Evolutionary conservation across 2,888 invertebrate genomes (phyloP).

Genomic region (Parnassius smintheus): DNA sequence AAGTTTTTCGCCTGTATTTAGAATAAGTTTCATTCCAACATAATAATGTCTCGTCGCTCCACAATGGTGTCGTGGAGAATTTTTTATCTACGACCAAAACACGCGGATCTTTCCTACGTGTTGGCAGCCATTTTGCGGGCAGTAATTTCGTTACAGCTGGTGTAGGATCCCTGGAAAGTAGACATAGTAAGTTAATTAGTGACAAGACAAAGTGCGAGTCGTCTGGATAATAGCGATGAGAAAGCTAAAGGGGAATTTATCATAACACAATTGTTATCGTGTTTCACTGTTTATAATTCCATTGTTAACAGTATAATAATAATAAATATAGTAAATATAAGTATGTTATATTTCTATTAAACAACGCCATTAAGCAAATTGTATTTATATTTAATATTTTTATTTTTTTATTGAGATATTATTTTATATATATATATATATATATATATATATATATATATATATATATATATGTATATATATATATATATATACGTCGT

Average conservation of each 20-base stretch:
- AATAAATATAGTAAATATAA: too few relatives aligned
- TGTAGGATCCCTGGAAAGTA: constrained; percentile 56
- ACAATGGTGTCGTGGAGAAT: constrained; percentile 48
- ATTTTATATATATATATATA: too few relatives aligned
- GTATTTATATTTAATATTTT: too few relatives aligned
- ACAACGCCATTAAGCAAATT: too few relatives aligned
- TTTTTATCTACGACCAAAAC: constrained; percentile 50
- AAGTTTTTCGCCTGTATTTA: constrained; percentile 57
- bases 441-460: too few relatives aligned
- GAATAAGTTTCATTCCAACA: constrained; percentile 64
- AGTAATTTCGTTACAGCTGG: constrained; percentile 38
- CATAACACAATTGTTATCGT: too few relatives aligned
- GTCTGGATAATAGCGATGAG: constrained; percentile 16
- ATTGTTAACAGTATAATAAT: too few relatives aligned
- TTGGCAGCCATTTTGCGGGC: constrained; percentile 51
- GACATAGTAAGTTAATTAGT: constrained; percentile 15
- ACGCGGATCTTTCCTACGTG: constrained; percentile 40
- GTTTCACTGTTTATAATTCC: too few relatives aligned
- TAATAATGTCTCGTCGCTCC: constrained; percentile 48
- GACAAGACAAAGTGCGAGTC: constrained; percentile 7
- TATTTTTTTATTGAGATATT: too few relatives aligned
- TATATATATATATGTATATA: too few relatives aligned
- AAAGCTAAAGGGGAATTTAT: background rate
- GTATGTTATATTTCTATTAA: too few relatives aligned
- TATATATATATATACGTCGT: too few relatives aligned